Evolutionary conservation across 1,140 invertebrate genomes (phyloP).

Genomic region (Aporrectodea caliginosa): DNA sequence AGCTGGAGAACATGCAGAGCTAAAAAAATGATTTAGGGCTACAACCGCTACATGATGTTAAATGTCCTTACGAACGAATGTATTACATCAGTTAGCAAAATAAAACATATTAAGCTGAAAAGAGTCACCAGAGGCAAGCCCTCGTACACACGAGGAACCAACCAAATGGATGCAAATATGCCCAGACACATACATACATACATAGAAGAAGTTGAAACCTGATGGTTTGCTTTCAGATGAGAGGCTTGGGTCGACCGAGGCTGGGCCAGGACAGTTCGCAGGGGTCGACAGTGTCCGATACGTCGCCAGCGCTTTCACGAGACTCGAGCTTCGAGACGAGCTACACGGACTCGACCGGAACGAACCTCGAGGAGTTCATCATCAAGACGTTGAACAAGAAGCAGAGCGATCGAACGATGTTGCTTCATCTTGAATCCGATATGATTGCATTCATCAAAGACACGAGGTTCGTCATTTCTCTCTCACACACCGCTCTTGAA

Average conservation of each 20-base stretch:
- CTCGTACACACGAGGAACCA: no score
- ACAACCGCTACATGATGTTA: no score
- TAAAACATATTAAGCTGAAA: no score
- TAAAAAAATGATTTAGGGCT: no score
- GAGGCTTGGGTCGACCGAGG: constrained; percentile 43
- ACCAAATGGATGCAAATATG: no score
- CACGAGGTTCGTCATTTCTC: constrained; percentile 69
- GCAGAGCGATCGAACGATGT: constrained; percentile 75
- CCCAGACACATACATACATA: no score
- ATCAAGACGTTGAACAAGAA: constrained; percentile 85
- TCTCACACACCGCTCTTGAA: no score
- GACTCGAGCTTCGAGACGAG: constrained; percentile 73
- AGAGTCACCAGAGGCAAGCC: no score
- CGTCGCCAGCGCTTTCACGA: constrained; percentile 64
- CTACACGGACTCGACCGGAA: constrained; percentile 69
- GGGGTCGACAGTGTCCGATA: constrained; percentile 52
- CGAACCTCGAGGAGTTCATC: constrained; percentile 81
- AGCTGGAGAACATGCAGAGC: no score
- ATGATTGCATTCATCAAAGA: constrained; percentile 77
- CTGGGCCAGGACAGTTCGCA: constrained; percentile 64
- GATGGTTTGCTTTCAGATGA: not conserved
- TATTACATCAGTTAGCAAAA: no score
- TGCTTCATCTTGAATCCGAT: constrained; percentile 83
- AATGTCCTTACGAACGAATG: no score
- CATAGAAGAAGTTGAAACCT: no score